Percentiles rank a stretch among this genome's conserved stretches.
Conservation (phyloP, 2,888 invertebrate genomes). For the Chironomus tentans region DNA sequence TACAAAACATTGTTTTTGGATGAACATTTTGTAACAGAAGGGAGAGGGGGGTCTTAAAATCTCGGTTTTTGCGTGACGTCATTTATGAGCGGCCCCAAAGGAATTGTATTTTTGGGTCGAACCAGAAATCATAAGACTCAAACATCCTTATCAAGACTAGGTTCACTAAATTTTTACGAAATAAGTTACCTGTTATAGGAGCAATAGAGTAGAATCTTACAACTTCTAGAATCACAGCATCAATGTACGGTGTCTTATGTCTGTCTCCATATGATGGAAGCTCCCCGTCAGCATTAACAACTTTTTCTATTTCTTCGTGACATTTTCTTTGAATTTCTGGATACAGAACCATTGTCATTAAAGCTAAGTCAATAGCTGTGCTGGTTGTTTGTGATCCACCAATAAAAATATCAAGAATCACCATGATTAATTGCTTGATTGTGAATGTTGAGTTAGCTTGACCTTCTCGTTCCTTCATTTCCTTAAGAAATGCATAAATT, state of each 20-base stretch:
- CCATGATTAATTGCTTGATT: constrained; percentile 55
- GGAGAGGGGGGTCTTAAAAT: no score
- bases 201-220: constrained; percentile 48
- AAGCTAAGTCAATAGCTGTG: constrained; percentile 51
- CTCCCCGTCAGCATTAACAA: constrained; percentile 32
- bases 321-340: constrained; percentile 51
- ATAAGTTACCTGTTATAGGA: constrained; percentile 37
- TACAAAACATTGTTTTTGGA: no score
- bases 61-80: no score
- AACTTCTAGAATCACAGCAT: constrained; percentile 49
- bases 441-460: constrained; percentile 33
- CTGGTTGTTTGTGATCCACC: constrained; percentile 58
- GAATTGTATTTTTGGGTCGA: no score
- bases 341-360: constrained; percentile 50
- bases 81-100: no score
- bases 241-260: constrained; percentile 42
- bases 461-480: constrained; percentile 45
- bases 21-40: no score
- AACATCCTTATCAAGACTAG: no score
- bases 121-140: no score
- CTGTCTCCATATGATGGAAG: constrained; percentile 37
- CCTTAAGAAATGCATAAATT: constrained; percentile 53
- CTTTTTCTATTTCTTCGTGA: constrained; percentile 46
- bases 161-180: no score
- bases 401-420: constrained; percentile 58